Evolutionary conservation across 2,888 invertebrate genomes (phyloP).

Genomic region (Drosophila mimetica): DNA sequence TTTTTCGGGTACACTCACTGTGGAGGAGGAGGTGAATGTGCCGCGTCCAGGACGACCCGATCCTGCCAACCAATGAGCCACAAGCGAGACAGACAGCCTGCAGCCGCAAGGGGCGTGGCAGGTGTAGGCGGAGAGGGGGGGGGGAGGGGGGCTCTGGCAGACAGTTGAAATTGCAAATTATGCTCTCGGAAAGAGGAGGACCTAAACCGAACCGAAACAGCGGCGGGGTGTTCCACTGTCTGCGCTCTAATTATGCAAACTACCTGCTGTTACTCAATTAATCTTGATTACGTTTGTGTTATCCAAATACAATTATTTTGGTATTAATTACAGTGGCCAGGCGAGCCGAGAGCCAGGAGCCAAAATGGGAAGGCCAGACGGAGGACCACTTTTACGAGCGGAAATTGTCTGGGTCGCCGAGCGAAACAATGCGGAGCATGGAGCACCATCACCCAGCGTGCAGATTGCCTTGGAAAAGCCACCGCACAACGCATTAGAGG

Average conservation of each 20-base stretch:
- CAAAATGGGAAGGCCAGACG: constrained; percentile 9
- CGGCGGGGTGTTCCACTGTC: constrained; percentile 35
- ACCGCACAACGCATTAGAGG: constrained; percentile 46
- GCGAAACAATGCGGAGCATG: constrained; percentile 16
- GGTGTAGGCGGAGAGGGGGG: not conserved
- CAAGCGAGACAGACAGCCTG: constrained; percentile 2
- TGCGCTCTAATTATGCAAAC: constrained; percentile 75
- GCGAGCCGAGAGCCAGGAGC: constrained; percentile 18
- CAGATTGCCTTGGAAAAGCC: constrained; percentile 15
- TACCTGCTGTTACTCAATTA: constrained; percentile 80
- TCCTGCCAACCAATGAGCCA: constrained; percentile 21
- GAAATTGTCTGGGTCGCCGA: constrained; percentile 58
- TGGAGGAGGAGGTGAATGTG: not conserved
- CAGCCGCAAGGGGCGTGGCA: constrained; percentile 4
- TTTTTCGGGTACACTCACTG: too few relatives aligned
- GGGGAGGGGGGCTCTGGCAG: constrained; percentile 6
- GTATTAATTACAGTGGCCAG: constrained; percentile 75
- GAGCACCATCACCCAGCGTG: not conserved
- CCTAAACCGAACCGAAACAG: not conserved
- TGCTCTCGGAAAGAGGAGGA: constrained; percentile 52
- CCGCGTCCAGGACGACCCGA: constrained; percentile 5
- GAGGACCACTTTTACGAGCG: constrained; percentile 60
- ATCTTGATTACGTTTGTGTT: constrained; percentile 81
- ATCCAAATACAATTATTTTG: constrained; percentile 80
- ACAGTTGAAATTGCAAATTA: constrained; percentile 72